Percentiles rank a stretch among this genome's conserved stretches.
Evolutionary conservation across 1,140 invertebrate species (phyloP).

Genomic region (Capitella teleta): DNA sequence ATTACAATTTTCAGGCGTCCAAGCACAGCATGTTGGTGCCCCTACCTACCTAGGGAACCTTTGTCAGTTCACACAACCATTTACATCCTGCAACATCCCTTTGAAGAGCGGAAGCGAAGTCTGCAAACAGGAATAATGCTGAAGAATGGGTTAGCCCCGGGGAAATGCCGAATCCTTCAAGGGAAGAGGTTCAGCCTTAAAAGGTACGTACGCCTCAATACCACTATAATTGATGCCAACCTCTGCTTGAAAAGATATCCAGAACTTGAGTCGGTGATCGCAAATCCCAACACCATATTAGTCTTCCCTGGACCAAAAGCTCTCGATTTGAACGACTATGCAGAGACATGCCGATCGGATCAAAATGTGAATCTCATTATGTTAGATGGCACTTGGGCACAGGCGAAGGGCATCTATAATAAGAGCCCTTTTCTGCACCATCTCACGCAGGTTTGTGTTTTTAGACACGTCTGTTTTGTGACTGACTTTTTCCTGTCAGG

Average conservation of each 20-base stretch:
- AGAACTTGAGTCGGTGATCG: constrained; percentile 56
- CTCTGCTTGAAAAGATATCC: constrained; percentile 20
- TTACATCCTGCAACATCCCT: too few relatives aligned
- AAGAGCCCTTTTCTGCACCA: constrained; percentile 37
- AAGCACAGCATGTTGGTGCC: too few relatives aligned
- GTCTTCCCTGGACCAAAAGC: constrained; percentile 71
- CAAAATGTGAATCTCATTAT: constrained; percentile 65
- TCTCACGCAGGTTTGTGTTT: constrained; percentile 31
- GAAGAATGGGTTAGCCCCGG: constrained; percentile 55
- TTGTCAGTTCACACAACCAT: too few relatives aligned
- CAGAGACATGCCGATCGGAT: constrained; percentile 14
- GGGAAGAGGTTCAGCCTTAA: constrained; percentile 68
- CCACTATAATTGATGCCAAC: neutral
- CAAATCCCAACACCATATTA: constrained; percentile 59
- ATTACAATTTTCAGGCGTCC: too few relatives aligned
- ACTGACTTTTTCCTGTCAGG: constrained; percentile 35
- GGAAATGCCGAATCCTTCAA: constrained; percentile 65
- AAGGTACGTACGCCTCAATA: constrained; percentile 30
- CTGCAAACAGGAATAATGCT: constrained; percentile 82
- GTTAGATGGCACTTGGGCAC: constrained; percentile 87
- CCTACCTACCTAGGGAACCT: too few relatives aligned
- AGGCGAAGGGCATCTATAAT: constrained; percentile 59
- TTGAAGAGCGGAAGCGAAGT: too few relatives aligned
- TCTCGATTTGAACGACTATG: constrained; percentile 47
- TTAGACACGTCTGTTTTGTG: neutral